Base-by-base conservation (phyloP, 2,888 invertebrate species). In the Drosophila helvetica region DNA sequence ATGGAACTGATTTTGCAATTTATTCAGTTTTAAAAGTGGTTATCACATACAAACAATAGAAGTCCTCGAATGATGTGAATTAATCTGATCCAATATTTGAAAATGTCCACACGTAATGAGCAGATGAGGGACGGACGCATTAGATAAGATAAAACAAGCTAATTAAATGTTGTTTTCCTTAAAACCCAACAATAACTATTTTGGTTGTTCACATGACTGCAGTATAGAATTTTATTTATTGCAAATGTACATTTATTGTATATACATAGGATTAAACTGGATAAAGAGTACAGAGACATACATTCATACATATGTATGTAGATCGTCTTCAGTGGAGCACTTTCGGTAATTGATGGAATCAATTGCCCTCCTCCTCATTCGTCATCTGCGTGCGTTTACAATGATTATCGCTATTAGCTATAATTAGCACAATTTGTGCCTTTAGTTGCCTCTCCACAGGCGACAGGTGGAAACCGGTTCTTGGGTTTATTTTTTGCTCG, bases 391-490 rank as follows among this genome's bases (percentile, higher is more conserved):
- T 38, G 33, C 5, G 38, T 69, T 69, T 69, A 56, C 30, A 66
- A 18, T 18, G 56, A 69, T 69, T 66, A 66, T 27, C 65, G 33
- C 69, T 43, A 22, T 66, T 66, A 66, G 48, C 70, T 43, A 43
- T 66, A 43, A 22, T 66, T 66, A 66, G 48, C 70, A 56, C 65
- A 69, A 48, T 30, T 15, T 66, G 48, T 33, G 65, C 47, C 42
- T 48, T 19, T 17, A 43, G 48, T 9, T 22, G 25, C 42, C 47
- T 7, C 38, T 38, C 38, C 38, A 15, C 42, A 10, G 53, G 15
- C 45, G 65, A 55, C 48, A 50, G 18, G 30, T 17, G 1, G 9
- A 15, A 68, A 65, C 69, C 33, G 65, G 57, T 66, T 56, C 25
- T 25, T 25, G 33, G 47, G 50, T 30, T 15, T 18, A 8, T 42